Evolutionary conservation across 2,113 vertebrate species (phyloP).

Genomic region (Myiagra hebetior): DNA sequence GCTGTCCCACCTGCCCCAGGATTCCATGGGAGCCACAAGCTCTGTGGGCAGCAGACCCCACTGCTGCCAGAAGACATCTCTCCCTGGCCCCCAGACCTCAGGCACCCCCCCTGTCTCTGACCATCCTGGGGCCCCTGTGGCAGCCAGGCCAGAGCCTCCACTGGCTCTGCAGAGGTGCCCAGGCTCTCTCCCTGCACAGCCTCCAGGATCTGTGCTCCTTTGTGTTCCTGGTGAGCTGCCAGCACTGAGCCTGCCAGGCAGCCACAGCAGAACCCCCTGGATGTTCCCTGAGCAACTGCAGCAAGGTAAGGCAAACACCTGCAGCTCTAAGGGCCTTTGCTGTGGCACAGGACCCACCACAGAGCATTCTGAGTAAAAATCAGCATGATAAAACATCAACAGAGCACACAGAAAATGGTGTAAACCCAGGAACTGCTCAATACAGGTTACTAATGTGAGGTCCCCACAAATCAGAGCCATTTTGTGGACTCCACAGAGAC

Average conservation of each 20-base stretch:
- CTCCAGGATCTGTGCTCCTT: background rate
- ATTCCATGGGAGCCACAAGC: background rate
- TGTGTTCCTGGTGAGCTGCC: background rate
- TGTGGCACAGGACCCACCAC: background rate
- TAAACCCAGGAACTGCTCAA: background rate
- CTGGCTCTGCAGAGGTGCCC: background rate
- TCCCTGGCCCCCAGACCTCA: background rate
- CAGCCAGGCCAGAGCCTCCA: background rate
- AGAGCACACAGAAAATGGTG: background rate
- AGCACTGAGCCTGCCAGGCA: background rate
- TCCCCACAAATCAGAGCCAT: background rate
- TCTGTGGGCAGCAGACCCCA: background rate
- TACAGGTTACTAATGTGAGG: background rate
- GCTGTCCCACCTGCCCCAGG: background rate
- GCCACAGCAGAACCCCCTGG: background rate
- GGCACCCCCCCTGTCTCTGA: background rate
- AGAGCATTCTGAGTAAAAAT: background rate
- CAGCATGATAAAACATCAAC: background rate
- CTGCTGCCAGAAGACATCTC: background rate
- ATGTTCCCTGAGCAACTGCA: background rate
- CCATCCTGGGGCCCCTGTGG: background rate
- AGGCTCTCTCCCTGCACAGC: background rate
- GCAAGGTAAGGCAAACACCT: background rate
- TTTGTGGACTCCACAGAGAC: background rate
- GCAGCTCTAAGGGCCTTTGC: background rate